Base-by-base conservation (phyloP, 2,888 invertebrate genomes). In the Spilarctia lutea region DNA sequence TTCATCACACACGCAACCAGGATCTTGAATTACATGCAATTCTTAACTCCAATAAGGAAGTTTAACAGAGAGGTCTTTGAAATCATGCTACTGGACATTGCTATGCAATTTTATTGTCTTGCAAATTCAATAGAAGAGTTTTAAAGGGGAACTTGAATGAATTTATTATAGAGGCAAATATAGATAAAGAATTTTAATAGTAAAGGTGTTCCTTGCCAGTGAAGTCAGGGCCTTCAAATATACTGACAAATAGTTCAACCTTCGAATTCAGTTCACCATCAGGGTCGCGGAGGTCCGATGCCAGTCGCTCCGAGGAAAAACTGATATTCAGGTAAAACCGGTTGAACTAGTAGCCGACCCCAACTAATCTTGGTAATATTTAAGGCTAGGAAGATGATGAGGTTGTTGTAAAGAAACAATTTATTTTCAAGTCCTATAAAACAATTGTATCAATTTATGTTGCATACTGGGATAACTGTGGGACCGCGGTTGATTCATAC, bases 401-500 rank as follows among this genome's bases (percentile, higher is more conserved):
- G 24, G 73, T 82, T 77, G 78, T 85, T 45, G 78, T 77, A 72
- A 72, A 79, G 75, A 77, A 77, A 79, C 79, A 82, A 83, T 84
- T 83, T 83, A 83, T 85, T 87, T 86, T 77, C 83, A 85, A 86
- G 85, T 86, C 78, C 78, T 71, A 72, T 79, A 73, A 75, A 83
- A 85, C 83, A 87, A 88, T 90, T 89, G 86, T 85, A 85, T 85
- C 86, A 87, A 87, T 90, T 88, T 88, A 90, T 88, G 78, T n/a
- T n/a, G n/a, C n/a, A 83, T 82, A 81, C 75, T 75, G 75, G 78
- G 81, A 83, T 89, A 87, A 92, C 88, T 93, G 93, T 94, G 94
- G 91, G 94, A 94, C 79, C 88, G 93, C 88, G 93, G 94, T 93
- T 84, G 83, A 73, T 76, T 81, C 87, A 81, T 82, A 89, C 88